A percentile compares a stretch with the other conserved stretches of the same genome.
Evolutionary conservation across 2,797 vertebrate species (phyloP).

Genomic region (Myotis myotis): DNA sequence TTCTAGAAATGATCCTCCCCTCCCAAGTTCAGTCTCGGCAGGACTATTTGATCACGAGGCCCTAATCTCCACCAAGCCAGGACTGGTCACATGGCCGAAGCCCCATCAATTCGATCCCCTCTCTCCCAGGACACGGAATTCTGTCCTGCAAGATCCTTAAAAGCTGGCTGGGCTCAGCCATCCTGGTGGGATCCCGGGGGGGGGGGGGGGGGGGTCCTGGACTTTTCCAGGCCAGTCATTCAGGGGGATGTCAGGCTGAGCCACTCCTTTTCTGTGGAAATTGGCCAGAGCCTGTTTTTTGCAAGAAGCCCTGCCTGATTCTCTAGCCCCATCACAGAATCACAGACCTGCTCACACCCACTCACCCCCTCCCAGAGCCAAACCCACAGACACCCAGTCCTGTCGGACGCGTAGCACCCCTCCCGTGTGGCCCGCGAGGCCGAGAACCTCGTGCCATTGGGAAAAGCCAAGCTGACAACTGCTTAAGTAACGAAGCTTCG

Average conservation of each 20-base stretch:
- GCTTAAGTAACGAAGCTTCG: rapidly evolving
- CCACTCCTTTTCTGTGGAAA: neutral
- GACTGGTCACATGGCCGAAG: neutral
- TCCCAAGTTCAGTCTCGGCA: neutral
- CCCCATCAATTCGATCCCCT: rapidly evolving
- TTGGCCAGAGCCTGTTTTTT: neutral
- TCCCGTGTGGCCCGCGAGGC: rapidly evolving
- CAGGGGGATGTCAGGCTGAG: neutral
- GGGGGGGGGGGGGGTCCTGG: neutral
- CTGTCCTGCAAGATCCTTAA: neutral
- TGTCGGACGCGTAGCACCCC: rapidly evolving
- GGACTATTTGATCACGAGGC: neutral
- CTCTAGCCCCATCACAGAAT: neutral
- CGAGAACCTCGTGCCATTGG: rapidly evolving
- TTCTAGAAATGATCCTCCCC: neutral
- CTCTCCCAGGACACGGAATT: neutral
- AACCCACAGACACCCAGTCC: neutral
- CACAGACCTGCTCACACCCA: neutral
- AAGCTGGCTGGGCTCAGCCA: no score
- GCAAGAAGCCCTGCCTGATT: no score
- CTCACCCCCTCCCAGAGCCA: neutral
- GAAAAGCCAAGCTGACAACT: neutral
- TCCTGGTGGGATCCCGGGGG: neutral
- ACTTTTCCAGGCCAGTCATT: neutral
- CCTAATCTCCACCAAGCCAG: rapidly evolving